A percentile compares a stretch with the other conserved stretches of the same genome.
phyloP scores from a whole-genome alignment of 1,140 invertebrate genomes.

The Nomia melanderi region DNA sequence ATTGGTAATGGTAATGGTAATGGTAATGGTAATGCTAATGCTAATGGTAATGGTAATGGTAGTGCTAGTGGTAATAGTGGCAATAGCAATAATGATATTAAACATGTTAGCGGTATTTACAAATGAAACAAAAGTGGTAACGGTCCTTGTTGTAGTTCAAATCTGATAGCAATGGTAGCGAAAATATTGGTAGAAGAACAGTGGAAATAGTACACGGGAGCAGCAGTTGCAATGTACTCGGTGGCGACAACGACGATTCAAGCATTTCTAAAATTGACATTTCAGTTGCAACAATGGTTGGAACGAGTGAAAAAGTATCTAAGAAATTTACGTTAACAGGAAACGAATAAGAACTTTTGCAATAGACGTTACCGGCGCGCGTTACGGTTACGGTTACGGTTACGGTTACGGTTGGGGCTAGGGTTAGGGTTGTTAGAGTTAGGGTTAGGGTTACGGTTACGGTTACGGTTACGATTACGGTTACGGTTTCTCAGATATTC shows the following conservation, averaged over 20 bases:
- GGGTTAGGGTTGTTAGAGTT: too few species aligned
- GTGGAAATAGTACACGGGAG: background rate
- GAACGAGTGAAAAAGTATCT: slow-evolving; percentile 25
- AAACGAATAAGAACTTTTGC: too few species aligned
- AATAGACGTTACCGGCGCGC: slow-evolving; percentile 28
- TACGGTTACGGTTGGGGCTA: too few species aligned
- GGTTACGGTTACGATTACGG: too few species aligned
- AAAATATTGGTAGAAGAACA: background rate
- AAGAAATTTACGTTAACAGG: too few species aligned
- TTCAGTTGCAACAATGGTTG: background rate
- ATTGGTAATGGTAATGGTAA: too few species aligned
- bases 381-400: too few species aligned
- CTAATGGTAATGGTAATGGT: background rate
- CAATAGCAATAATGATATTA: background rate
- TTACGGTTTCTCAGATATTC: too few species aligned
- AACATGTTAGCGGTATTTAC: background rate
- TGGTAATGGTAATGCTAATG: background rate
- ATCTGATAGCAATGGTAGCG: background rate
- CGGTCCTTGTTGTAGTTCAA: background rate
- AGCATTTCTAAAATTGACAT: background rate
- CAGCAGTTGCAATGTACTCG: background rate
- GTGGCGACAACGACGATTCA: slow-evolving; percentile 3
- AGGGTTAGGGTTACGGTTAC: too few species aligned
- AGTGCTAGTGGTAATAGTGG: slow-evolving; percentile 1
- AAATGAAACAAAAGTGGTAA: background rate